Evolutionary conservation across 1,140 invertebrate species (phyloP).

Genomic region (Phortica variegata): DNA sequence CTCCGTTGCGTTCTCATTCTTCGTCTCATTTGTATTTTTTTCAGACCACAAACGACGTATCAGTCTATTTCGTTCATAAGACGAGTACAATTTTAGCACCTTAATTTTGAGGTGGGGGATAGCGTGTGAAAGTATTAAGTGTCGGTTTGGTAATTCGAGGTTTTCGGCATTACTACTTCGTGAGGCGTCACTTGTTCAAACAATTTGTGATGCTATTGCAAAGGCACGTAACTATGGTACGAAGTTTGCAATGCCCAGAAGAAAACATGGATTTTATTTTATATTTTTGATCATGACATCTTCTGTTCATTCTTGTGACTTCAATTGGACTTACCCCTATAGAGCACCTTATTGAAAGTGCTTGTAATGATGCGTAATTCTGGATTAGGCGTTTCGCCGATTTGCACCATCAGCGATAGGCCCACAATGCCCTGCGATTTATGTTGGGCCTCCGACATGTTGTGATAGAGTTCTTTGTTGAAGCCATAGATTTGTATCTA

Average conservation of each 20-base stretch:
- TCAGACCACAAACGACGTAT: too few relatives aligned
- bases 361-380: slow-evolving; percentile 84
- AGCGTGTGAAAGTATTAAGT: slow-evolving; percentile 43
- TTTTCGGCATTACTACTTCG: slow-evolving; percentile 42
- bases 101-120: background rate
- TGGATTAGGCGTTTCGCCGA: slow-evolving; percentile 80
- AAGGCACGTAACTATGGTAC: background rate
- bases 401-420: slow-evolving; percentile 91
- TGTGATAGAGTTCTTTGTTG: slow-evolving; percentile 95
- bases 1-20: too few relatives aligned
- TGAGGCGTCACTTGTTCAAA: slow-evolving; percentile 27
- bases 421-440: slow-evolving; percentile 90
- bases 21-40: too few relatives aligned
- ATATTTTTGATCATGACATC: background rate
- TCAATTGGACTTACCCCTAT: slow-evolving; percentile 66
- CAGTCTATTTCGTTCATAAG: too few relatives aligned
- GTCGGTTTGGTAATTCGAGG: slow-evolving; percentile 54
- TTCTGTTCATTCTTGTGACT: background rate
- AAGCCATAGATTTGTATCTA: slow-evolving; percentile 96
- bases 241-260: slow-evolving; percentile 19
- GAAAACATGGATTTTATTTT: background rate
- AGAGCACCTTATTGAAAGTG: slow-evolving; percentile 79
- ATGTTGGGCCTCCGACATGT: slow-evolving; percentile 92
- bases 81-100: too few relatives aligned
- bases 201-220: slow-evolving; percentile 20